Evolutionary conservation across 1,140 invertebrate species (phyloP).

Genomic region (Olivierus martensii): DNA sequence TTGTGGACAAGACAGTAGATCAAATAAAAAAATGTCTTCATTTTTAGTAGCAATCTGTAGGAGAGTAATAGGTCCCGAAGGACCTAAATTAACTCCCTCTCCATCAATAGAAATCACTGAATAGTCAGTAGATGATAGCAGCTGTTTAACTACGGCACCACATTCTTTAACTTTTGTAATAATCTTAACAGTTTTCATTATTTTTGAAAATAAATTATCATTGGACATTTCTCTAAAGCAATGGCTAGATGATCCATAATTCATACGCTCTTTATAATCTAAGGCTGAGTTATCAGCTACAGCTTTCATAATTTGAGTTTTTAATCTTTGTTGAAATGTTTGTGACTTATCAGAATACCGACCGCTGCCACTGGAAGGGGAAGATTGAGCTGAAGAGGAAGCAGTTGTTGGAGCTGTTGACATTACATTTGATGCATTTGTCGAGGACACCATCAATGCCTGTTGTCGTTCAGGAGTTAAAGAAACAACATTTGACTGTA

Average conservation of each 20-base stretch:
- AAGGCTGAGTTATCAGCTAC: conserved; percentile 77
- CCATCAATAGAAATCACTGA: conserved; percentile 64
- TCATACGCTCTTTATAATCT: conserved; percentile 33
- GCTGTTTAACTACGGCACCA: conserved; percentile 52
- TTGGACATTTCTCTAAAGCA: conserved; percentile 6
- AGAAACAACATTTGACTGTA: conserved; percentile 75
- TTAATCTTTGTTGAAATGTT: conserved; percentile 19
- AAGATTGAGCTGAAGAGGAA: conserved; percentile 1
- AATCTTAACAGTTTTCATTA: conserved; percentile 18
- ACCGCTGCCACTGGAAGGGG: conserved; percentile 6
- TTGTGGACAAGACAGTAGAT: conserved; percentile 68
- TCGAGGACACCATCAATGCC: no score
- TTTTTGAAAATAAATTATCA: conserved; percentile 5
- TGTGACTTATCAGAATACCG: conserved; percentile 10
- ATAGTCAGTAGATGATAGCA: conserved; percentile 39
- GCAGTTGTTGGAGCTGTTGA: background rate
- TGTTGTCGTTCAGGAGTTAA: conserved; percentile 27
- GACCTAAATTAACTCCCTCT: conserved; percentile 77
- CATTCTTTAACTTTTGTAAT: conserved; percentile 41
- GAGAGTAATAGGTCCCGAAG: conserved; percentile 51
- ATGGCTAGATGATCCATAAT: background rate
- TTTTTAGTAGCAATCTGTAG: conserved; percentile 56
- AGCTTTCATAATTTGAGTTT: conserved; percentile 22
- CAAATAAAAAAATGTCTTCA: conserved; percentile 56
- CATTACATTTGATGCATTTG: no score